Base-by-base conservation (phyloP, 1,140 invertebrate genomes). In the Musca vetustissima region DNA sequence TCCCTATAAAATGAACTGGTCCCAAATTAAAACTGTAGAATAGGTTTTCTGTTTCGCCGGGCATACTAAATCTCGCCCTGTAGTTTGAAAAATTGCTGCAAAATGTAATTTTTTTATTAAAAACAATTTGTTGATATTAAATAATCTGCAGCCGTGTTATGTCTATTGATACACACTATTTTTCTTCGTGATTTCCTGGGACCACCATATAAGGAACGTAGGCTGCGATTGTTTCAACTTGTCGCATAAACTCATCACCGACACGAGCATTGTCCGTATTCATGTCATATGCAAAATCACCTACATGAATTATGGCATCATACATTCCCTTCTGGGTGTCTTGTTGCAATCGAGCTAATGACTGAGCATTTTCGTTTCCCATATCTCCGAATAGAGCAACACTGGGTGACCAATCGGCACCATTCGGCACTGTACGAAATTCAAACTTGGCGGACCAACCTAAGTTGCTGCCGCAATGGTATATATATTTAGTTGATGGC, bases 201-300 rank as follows among this genome's bases (percentile, higher is more conserved):
- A 92, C 92, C 1, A 93, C 93, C 94, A 96, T 96, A 80, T 98
- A 98, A 1, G 95, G 95, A 68, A 96, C 83, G 82, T 92, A 90
- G 22, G 92, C 92, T 47, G 96, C 94, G 50, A 97, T 85, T 6
- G 91, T 88, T 84, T 97, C 89, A 69, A 98, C 93, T 85, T 94
- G 92, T 21, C 89, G 86, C 93, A 97, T 96, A 83, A 96, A 98
- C 80, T 92, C 88, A 85, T 98, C 94, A 0, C 95, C 95, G 66
- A 94, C 88, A 52, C 84, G 82, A 0, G 89, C 93, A 80, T 95
- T 85, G 49, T 93, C 83, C 0, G 88, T 85, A 83, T 96, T 86
- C 92, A 99, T 94, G 82, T 98, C 93, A 85, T 98, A 99, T 0
- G 96, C 97, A 86, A 98, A 94, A 86, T 97, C 95, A 1, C 96